phyloP scores from a whole-genome alignment of 2,797 vertebrate genomes.

The Tapirus indicus region DNA sequence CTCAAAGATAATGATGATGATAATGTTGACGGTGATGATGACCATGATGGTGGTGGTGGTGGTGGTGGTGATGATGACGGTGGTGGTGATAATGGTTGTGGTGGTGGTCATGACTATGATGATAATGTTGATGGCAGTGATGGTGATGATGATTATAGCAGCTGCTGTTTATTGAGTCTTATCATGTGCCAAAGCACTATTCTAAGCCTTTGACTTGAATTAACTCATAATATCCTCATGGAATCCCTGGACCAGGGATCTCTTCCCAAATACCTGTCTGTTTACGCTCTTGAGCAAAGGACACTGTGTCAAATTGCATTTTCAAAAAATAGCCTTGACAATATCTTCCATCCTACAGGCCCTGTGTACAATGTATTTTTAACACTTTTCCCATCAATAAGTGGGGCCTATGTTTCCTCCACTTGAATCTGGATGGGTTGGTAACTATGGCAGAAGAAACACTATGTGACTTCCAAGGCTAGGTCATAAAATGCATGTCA shows the following conservation, averaged over 20 bases:
- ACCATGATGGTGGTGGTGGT: accelerated
- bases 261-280: not conserved
- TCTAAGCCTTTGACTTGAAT: not conserved
- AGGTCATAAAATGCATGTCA: not conserved
- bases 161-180: not conserved
- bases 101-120: not conserved
- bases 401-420: not conserved
- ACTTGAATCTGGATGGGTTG: not conserved
- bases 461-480: not conserved
- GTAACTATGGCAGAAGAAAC: not conserved
- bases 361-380: not conserved
- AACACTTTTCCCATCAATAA: not conserved
- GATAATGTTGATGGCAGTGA: not conserved
- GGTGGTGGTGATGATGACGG: not conserved
- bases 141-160: not conserved
- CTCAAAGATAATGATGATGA: not conserved
- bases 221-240: not conserved
- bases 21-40: not conserved
- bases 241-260: not conserved
- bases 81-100: too few species aligned
- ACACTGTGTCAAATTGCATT: not conserved
- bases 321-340: not conserved
- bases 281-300: not conserved
- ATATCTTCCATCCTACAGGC: not conserved
- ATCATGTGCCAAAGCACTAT: not conserved